These are phyloP conservation scores for Strigamia maritima DNA, from an alignment of 2,888 invertebrate genomes.

Conservation along the genomic window DNA sequence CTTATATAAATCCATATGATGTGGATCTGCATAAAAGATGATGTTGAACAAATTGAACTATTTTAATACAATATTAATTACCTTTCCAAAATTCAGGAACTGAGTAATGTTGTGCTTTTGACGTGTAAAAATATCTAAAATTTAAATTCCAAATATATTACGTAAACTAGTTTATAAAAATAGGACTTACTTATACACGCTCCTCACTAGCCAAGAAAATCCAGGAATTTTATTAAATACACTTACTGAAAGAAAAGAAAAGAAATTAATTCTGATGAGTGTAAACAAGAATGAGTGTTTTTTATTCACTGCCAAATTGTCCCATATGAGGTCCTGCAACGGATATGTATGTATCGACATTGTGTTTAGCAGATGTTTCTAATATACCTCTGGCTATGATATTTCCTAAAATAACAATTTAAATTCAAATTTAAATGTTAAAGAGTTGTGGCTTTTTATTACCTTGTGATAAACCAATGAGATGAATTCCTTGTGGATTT, in stretches of 20 bases:
- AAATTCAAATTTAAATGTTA: background rate
- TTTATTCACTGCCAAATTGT: background rate
- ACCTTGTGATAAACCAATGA: slow-evolving; percentile 38
- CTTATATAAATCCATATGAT: background rate
- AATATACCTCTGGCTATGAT: background rate
- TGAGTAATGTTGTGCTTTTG: background rate
- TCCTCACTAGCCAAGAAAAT: background rate
- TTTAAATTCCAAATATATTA: background rate
- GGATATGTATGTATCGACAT: slow-evolving; percentile 5
- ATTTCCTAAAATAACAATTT: background rate
- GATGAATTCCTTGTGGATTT: slow-evolving; percentile 36
- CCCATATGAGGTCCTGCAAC: background rate
- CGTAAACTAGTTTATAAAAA: background rate
- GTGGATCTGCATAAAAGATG: background rate
- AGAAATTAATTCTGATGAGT: background rate
- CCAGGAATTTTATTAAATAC: background rate
- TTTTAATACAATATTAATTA: background rate
- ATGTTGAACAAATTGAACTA: background rate
- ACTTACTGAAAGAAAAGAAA: background rate
- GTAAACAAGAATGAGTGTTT: no score
- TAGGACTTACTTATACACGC: background rate
- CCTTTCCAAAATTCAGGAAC: slow-evolving; percentile 16
- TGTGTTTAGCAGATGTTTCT: slow-evolving; percentile 20
- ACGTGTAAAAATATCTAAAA: background rate
- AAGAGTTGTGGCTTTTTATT: background rate